Percentiles rank a stretch among this genome's conserved stretches.
Evolutionary conservation across 2,113 vertebrate genomes (phyloP).

Genomic region (Lepisosteus oculatus): DNA sequence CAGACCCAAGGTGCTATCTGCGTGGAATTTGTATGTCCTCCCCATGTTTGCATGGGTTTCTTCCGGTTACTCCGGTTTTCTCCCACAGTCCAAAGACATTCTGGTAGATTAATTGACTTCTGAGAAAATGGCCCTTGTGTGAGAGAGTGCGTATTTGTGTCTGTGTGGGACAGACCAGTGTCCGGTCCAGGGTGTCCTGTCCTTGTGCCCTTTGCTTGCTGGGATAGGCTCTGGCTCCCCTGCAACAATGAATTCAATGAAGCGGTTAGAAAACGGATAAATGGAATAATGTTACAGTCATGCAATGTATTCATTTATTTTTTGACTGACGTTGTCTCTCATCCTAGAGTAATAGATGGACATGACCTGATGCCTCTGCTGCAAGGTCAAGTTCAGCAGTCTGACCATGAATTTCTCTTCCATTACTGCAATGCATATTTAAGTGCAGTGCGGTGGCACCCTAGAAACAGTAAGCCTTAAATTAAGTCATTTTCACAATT

Average conservation of each 20-base stretch:
- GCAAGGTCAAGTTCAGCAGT: constrained; percentile 47
- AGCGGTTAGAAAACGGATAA: too few species aligned
- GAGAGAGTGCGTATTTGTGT: background rate
- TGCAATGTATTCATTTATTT: background rate
- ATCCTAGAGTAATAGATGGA: constrained; percentile 74
- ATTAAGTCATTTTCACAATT: too few species aligned
- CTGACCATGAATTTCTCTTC: constrained; percentile 82
- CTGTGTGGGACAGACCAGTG: background rate
- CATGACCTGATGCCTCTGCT: constrained; percentile 79
- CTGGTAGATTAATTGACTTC: too few species aligned
- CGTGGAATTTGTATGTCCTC: too few species aligned
- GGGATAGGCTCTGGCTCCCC: too few species aligned
- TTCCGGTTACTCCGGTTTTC: too few species aligned
- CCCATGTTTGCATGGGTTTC: too few species aligned
- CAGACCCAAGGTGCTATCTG: too few species aligned
- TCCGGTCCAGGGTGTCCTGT: background rate
- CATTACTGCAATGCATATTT: constrained; percentile 83
- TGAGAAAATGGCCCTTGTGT: too few species aligned
- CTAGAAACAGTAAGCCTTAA: constrained; percentile 70
- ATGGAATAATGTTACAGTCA: background rate
- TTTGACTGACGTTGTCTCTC: constrained; percentile 21
- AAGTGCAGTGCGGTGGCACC: constrained; percentile 81
- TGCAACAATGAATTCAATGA: too few species aligned
- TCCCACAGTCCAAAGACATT: too few species aligned
- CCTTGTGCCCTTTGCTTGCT: background rate